Evolutionary conservation across 1,140 invertebrate species (phyloP), one percentile per base, ranked within the genome.

Genomic region (Drosophila sturtevanti): DNA sequence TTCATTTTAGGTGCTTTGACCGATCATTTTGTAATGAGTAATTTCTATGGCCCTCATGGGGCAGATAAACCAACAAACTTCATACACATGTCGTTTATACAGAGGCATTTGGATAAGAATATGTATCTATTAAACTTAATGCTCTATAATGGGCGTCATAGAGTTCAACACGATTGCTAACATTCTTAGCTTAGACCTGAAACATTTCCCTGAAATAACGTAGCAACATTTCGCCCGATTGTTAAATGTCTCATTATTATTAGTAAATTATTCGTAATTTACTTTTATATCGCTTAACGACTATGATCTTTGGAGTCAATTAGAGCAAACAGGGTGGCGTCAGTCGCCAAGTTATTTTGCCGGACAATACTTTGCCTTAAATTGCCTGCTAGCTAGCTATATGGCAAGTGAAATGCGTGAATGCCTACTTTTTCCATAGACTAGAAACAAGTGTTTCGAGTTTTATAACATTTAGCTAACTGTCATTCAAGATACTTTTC

Each of bases 271-370:
- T 21, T 66, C 54, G 61, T 51, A 71, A 74, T 68, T 81, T 71
- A 56, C 55, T 71, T 76, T 79, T 72, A 79, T 76, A 74, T 79
- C 41, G 16, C 48, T 68, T 24, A 60, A 51, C 72, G 10, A 56
- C 14, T 12, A 16, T 79, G 84, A 87, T 79, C 84, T 87, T 87
- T 87, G 84, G 58, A 64, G 52, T 61, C 72, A 44, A 76, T 86
- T 82, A 72, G 55, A 76, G 14, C 48, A 48, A 48, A 10, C 6
- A 52, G 55, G 80, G 58, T 56, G 52, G 56, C 52, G 27, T 31
- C 27, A 31, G 27, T n/a, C n/a, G n/a, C 27, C 6, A 31, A 51
- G 4, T 11, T 56, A 35, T 18, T 9, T 12, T 7, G 41, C 21
- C 16, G 41, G n/a, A 21, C 16, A 48, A 11, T 2, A 6, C 41